Evolutionary conservation across 2,113 vertebrate genomes (phyloP).

Genomic region (Chauna torquata): DNA sequence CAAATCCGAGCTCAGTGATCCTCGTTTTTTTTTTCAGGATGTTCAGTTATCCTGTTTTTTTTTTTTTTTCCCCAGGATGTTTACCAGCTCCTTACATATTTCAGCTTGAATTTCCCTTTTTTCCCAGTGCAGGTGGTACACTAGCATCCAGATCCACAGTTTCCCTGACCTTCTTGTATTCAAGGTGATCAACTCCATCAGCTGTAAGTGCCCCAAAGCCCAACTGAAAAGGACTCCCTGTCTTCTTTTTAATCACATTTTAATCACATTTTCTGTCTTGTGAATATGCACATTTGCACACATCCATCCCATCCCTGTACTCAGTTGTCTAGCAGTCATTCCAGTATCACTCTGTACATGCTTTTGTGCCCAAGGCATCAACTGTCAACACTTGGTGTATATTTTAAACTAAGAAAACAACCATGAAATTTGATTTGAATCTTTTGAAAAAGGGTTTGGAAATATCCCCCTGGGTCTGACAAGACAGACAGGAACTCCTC

Average conservation of each 20-base stretch:
- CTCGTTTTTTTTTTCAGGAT: too few relatives aligned
- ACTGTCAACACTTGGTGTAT: constrained; percentile 44
- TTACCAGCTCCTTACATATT: constrained; percentile 7
- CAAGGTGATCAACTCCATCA: not conserved
- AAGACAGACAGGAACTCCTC: not conserved
- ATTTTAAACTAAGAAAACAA: constrained; percentile 47
- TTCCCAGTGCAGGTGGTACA: not conserved
- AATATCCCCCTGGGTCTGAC: constrained; percentile 12
- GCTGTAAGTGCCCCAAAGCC: not conserved
- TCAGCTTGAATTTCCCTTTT: not conserved
- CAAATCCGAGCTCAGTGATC: too few relatives aligned
- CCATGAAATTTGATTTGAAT: constrained; percentile 32
- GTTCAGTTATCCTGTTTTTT: not conserved
- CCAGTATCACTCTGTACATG: not conserved
- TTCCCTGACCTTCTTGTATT: not conserved
- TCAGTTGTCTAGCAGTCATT: not conserved
- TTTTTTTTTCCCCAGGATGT: not conserved
- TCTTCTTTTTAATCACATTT: not conserved
- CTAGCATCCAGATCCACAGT: not conserved
- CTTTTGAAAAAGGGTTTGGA: not conserved
- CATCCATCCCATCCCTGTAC: not conserved
- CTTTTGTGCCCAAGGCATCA: constrained; percentile 59
- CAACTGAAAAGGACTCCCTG: not conserved
- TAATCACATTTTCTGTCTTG: not conserved
- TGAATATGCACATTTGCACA: not conserved